Evolutionary conservation across 2,888 invertebrate genomes (phyloP).

Genomic region (Torymus texanus): DNA sequence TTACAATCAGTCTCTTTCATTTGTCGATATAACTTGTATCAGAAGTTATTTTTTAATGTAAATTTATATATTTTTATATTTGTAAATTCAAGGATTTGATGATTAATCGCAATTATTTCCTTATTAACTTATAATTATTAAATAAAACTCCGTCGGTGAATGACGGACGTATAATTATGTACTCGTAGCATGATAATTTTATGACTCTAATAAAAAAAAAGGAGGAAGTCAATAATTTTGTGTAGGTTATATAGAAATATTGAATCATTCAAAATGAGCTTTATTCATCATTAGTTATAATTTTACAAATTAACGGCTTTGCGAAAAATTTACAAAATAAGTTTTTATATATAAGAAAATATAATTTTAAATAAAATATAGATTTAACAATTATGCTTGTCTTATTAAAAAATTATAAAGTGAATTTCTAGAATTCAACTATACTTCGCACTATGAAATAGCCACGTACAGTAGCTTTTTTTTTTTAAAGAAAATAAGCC

Average conservation of each 20-base stretch:
- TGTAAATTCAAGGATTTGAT: slow-evolving; percentile 34
- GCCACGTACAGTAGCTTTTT: not conserved
- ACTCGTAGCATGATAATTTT: slow-evolving; percentile 34
- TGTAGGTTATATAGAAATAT: slow-evolving; percentile 29
- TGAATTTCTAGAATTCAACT: not conserved
- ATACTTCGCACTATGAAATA: not conserved
- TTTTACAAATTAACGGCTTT: not conserved
- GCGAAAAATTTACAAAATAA: no score
- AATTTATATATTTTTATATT: slow-evolving; percentile 9
- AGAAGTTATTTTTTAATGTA: slow-evolving; percentile 1
- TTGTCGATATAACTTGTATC: no score
- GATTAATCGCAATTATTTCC: slow-evolving; percentile 47
- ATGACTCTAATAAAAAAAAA: slow-evolving; percentile 36
- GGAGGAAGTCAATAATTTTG: slow-evolving; percentile 48
- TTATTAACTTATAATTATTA: slow-evolving; percentile 48
- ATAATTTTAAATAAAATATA: no score
- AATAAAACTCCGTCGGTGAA: slow-evolving; percentile 36
- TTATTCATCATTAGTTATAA: slow-evolving; percentile 9
- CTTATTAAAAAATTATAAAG: no score
- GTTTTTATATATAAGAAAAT: no score
- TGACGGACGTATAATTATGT: slow-evolving; percentile 31
- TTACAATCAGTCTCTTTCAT: no score
- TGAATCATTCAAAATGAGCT: slow-evolving; percentile 33
- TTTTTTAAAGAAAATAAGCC: slow-evolving; percentile 17
- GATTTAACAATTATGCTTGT: no score